Base-by-base conservation (phyloP, 2,113 vertebrate genomes). In the Onychorhynchus coronatus region DNA sequence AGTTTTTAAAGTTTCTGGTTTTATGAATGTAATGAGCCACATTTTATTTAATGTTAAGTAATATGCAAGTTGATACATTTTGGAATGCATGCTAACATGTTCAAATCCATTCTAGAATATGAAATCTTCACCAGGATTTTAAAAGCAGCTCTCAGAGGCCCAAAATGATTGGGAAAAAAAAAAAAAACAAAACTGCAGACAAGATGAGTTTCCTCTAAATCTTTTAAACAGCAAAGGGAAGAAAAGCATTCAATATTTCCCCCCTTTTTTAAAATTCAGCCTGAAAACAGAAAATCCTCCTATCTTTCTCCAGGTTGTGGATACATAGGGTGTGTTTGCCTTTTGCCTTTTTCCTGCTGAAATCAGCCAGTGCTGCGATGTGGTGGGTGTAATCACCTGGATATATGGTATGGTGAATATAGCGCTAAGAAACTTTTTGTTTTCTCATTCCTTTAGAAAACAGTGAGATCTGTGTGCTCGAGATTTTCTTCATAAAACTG, bases 1-100 rank as follows among this genome's bases (percentile, higher is more conserved):
- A 23, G 12, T 8, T 71, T 86, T 70, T 17, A 30, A 88, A 53
- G 1, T 79, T 88, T 79, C n/a, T 65, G 20, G 12, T 21, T 59
- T 88, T 86, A 62, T 1, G 9, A 61, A 28, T 31, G 3, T 58
- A 68, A 61, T 56, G 18, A 88, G 20, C 1, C 7, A 7, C 12
- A 20, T 42, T 74, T 55, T 59, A 56, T 74, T 73, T n/a, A 31
- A 39, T 47, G 11, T 23, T 71, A 49, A 63, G 23, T 59, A 65
- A 37, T 37, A 53, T 25, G 24, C 8, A 53, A 49, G 25, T 53
- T 59, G 18, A 30, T 76, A 11, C 56, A 47, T 68, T 93, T 88
- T 77, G 58, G 30, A 89, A 14, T 0, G 0, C 5, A 8, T 0
- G 1, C 52, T 15, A 79, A 24, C 25, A 35, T 9, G 5, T 52